phyloP scores from a whole-genome alignment of 2,888 invertebrate species.

The Tuta absoluta region DNA sequence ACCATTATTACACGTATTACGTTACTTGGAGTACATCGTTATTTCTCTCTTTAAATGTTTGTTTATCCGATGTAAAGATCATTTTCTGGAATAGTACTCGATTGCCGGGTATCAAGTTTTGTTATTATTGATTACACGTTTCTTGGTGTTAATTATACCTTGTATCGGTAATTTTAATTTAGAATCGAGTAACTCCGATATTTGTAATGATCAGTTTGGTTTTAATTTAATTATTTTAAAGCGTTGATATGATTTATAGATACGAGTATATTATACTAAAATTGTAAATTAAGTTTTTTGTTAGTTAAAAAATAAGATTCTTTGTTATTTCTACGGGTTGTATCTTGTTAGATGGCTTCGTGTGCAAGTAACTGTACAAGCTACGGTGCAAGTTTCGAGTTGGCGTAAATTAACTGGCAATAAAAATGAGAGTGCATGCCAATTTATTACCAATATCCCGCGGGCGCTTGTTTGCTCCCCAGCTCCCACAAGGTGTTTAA shows the following conservation, averaged over 20 bases:
- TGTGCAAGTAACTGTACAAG: constrained; percentile 18
- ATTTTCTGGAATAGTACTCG: constrained; percentile 62
- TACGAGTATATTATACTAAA: background rate
- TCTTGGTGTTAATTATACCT: constrained; percentile 68
- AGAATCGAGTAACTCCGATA: constrained; percentile 47
- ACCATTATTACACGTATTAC: constrained; percentile 75
- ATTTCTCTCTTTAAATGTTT: constrained; percentile 66
- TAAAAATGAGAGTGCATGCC: constrained; percentile 58
- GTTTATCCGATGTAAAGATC: constrained; percentile 66
- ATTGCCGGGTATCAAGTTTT: constrained; percentile 59
- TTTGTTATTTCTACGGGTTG: background rate
- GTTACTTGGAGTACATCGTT: constrained; percentile 69
- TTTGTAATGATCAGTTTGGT: constrained; percentile 26
- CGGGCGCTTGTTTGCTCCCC: constrained; percentile 63
- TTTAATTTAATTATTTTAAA: constrained; percentile 21
- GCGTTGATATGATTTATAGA: constrained; percentile 15
- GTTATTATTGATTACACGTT: constrained; percentile 75
- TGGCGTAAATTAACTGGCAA: constrained; percentile 55
- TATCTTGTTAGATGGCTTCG: constrained; percentile 11
- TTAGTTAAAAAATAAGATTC: background rate
- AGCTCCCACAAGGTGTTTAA: constrained; percentile 58
- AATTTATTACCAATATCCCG: constrained; percentile 71
- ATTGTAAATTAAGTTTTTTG: background rate
- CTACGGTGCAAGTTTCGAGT: constrained; percentile 33
- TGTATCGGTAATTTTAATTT: constrained; percentile 67